phyloP scores from a whole-genome alignment of 2,888 invertebrate species.

The Bellardia pandia region DNA sequence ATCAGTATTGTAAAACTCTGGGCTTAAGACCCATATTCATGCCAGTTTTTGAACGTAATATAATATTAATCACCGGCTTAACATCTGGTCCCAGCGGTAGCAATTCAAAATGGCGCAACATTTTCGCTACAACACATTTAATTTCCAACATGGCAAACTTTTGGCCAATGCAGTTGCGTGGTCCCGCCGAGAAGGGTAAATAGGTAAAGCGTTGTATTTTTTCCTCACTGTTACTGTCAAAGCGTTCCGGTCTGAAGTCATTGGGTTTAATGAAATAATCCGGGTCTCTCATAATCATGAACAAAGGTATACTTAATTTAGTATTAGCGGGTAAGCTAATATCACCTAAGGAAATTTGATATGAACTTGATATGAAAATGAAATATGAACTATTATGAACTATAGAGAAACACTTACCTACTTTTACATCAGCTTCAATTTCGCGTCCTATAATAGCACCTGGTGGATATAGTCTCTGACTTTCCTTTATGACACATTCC shows the following conservation, averaged over 20 bases:
- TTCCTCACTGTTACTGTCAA: constrained; percentile 72
- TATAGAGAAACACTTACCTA: constrained; percentile 76
- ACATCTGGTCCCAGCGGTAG: constrained; percentile 78
- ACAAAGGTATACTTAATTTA: constrained; percentile 77
- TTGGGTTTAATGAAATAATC: constrained; percentile 79
- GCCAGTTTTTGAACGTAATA: constrained; percentile 79
- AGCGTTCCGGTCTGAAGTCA: constrained; percentile 80
- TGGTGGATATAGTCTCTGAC: constrained; percentile 79
- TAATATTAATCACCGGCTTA: constrained; percentile 76
- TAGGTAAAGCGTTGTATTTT: constrained; percentile 83
- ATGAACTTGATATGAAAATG: too few relatives aligned
- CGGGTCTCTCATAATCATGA: constrained; percentile 78
- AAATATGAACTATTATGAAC: too few relatives aligned
- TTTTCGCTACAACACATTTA: constrained; percentile 79
- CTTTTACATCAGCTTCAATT: constrained; percentile 70
- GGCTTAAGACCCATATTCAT: constrained; percentile 78
- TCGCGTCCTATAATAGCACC: constrained; percentile 79
- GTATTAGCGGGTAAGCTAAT: constrained; percentile 78
- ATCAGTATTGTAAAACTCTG: constrained; percentile 30
- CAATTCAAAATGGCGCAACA: constrained; percentile 79
- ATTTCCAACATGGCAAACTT: constrained; percentile 82
- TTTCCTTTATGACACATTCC: constrained; percentile 79
- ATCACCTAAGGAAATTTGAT: constrained; percentile 75
- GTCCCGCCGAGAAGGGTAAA: constrained; percentile 74
- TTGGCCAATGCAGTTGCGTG: constrained; percentile 82